Conservation (phyloP, 1,140 invertebrate species). For the Magallana gigas region DNA sequence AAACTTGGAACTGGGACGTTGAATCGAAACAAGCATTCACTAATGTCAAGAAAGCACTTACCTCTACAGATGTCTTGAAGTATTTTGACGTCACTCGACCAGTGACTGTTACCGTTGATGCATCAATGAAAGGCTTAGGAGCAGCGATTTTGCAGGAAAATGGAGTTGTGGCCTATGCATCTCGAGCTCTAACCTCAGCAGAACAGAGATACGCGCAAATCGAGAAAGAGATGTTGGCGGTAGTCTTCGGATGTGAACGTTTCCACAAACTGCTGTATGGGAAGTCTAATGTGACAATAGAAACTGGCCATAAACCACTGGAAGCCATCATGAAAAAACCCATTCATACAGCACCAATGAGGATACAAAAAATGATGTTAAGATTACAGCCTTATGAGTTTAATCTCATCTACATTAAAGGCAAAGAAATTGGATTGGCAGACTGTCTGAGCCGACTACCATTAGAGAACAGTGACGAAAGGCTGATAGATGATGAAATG, state of each 20-base stretch:
- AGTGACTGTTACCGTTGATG: conserved; percentile 70
- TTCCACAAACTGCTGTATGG: conserved; percentile 78
- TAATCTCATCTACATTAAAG: conserved; percentile 56
- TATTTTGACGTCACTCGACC: conserved; percentile 53
- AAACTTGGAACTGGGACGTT: too few relatives aligned
- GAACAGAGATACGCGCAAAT: conserved; percentile 76
- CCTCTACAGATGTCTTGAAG: conserved; percentile 44
- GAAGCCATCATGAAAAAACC: conserved; percentile 64
- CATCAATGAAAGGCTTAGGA: conserved; percentile 76
- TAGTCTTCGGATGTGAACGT: conserved; percentile 80
- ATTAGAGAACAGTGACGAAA: not conserved
- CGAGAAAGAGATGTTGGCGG: conserved; percentile 80
- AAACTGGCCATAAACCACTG: conserved; percentile 77
- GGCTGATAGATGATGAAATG: conserved; percentile 33
- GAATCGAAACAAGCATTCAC: conserved; percentile 38
- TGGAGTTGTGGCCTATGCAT: conserved; percentile 77
- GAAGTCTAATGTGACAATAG: conserved; percentile 50
- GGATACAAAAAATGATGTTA: conserved; percentile 70
- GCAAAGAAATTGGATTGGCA: conserved; percentile 7
- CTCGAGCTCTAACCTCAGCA: conserved; percentile 74
- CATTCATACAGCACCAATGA: conserved; percentile 55
- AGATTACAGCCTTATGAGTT: conserved; percentile 61
- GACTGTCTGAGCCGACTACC: conserved; percentile 40
- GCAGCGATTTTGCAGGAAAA: conserved; percentile 78
- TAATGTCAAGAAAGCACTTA: conserved; percentile 45